These are phyloP conservation scores for Scaptomyza pallida DNA, from an alignment of 1,140 invertebrate genomes.

Conservation along the genomic window DNA sequence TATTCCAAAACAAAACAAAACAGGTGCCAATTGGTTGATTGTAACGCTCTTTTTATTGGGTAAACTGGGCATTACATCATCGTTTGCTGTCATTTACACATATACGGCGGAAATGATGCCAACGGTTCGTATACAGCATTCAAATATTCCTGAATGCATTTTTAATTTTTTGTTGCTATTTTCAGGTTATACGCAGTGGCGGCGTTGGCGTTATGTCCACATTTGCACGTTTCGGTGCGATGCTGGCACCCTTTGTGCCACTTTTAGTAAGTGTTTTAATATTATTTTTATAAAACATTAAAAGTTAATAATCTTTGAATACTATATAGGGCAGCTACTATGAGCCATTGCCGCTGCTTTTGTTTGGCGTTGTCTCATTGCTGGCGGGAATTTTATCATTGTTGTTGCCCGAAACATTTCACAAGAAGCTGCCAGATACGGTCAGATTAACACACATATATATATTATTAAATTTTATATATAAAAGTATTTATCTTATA, in stretches of 20 bases:
- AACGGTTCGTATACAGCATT: conserved; percentile 83
- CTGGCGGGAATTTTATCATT: conserved; percentile 85
- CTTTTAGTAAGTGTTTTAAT: conserved; percentile 84
- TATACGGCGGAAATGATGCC: conserved; percentile 88
- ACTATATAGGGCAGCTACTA: conserved; percentile 84
- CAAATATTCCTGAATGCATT: not conserved
- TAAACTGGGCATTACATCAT: conserved; percentile 87
- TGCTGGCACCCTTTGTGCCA: conserved; percentile 87
- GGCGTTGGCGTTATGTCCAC: conserved; percentile 87
- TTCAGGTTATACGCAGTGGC: conserved; percentile 84
- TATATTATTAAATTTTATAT: not conserved
- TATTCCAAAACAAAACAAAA: conserved; percentile 54
- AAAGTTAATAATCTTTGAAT: not conserved
- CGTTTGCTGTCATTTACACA: conserved; percentile 87
- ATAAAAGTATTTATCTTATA: conserved; percentile 3
- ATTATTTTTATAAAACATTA: not conserved
- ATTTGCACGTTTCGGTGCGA: conserved; percentile 86
- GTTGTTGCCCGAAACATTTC: conserved; percentile 87
- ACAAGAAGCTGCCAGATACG: conserved; percentile 86
- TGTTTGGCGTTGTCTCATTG: conserved; percentile 85
- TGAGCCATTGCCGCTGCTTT: conserved; percentile 85
- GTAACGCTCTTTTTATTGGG: conserved; percentile 87
- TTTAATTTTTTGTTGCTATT: not conserved
- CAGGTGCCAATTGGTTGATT: conserved; percentile 85
- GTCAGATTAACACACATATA: conserved; percentile 31